A percentile compares a stretch with the other conserved stretches of the same genome.
Evolutionary conservation across 2,888 invertebrate species (phyloP).

Genomic region (Eristalis intricaria): DNA sequence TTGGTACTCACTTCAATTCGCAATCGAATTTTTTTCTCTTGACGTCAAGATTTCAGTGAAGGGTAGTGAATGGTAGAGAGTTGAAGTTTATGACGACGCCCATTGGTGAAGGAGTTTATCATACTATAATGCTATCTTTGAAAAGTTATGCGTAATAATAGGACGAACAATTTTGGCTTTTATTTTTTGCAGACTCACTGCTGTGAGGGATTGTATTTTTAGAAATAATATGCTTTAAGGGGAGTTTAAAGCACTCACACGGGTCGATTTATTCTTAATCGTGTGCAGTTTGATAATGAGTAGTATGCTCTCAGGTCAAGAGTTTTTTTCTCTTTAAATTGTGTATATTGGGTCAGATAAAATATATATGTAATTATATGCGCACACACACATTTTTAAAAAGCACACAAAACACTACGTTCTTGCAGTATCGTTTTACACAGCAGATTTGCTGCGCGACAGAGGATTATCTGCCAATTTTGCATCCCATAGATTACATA

Average conservation of each 20-base stretch:
- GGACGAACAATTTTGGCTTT: constrained; percentile 51
- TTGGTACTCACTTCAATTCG: constrained; percentile 57
- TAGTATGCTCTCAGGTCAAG: background rate
- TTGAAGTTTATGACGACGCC: constrained; percentile 63
- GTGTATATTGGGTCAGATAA: no score
- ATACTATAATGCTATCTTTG: constrained; percentile 39
- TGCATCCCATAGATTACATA: no score
- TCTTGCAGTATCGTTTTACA: no score
- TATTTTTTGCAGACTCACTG: constrained; percentile 29
- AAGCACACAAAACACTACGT: no score
- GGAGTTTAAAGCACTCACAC: constrained; percentile 30
- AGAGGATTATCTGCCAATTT: no score
- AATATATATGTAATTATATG: no score
- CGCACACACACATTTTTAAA: no score
- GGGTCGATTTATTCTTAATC: constrained; percentile 40
- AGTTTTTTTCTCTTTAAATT: no score
- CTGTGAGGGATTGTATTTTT: background rate
- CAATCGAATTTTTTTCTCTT: constrained; percentile 43
- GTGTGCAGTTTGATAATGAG: constrained; percentile 53
- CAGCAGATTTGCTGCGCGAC: no score
- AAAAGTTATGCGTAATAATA: constrained; percentile 56
- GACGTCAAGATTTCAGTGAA: constrained; percentile 44
- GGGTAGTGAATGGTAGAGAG: constrained; percentile 57
- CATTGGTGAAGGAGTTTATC: constrained; percentile 56
- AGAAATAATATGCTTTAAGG: constrained; percentile 41